Conservation (phyloP, 2,797 vertebrate genomes). For the Gymnothorax javanicus region DNA sequence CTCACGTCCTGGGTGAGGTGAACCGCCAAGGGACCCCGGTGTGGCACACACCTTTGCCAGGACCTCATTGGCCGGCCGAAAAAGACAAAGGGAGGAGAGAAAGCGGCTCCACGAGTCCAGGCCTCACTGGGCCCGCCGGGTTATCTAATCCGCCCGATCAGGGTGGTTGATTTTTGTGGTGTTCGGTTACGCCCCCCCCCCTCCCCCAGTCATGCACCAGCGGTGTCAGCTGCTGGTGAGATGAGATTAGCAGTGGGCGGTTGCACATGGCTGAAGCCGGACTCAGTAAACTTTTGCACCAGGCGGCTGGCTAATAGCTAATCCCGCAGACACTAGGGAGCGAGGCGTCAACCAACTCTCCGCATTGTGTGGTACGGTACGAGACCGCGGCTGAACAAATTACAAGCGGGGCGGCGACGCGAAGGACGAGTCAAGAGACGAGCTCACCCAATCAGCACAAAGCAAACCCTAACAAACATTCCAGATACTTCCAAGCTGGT, state of each 20-base stretch:
- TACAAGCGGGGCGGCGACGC: constrained; percentile 59
- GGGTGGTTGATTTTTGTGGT: constrained; percentile 52
- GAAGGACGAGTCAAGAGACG: neutral
- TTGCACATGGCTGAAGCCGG: neutral
- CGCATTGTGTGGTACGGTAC: constrained; percentile 62
- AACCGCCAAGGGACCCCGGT: constrained; percentile 60
- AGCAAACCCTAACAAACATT: constrained; percentile 14
- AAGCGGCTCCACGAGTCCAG: constrained; percentile 48
- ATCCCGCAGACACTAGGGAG: constrained; percentile 57
- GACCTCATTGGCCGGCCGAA: constrained; percentile 56
- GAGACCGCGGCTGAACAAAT: constrained; percentile 72
- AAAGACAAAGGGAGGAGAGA: constrained; percentile 49
- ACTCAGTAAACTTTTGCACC: constrained; percentile 27
- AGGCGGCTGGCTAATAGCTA: constrained; percentile 49
- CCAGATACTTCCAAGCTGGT: no score
- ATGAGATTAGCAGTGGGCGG: neutral
- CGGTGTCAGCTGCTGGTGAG: constrained; percentile 13
- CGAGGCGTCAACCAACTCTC: constrained; percentile 32
- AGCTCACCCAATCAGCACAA: constrained; percentile 29
- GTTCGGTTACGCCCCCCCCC: constrained; percentile 33
- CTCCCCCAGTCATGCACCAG: constrained; percentile 1
- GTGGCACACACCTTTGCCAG: constrained; percentile 60
- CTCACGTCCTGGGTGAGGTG: constrained; percentile 51
- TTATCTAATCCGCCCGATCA: constrained; percentile 64
- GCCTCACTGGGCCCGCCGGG: constrained; percentile 63